Conservation (phyloP, 2,113 vertebrate genomes). For the Oenanthe oenanthe region DNA sequence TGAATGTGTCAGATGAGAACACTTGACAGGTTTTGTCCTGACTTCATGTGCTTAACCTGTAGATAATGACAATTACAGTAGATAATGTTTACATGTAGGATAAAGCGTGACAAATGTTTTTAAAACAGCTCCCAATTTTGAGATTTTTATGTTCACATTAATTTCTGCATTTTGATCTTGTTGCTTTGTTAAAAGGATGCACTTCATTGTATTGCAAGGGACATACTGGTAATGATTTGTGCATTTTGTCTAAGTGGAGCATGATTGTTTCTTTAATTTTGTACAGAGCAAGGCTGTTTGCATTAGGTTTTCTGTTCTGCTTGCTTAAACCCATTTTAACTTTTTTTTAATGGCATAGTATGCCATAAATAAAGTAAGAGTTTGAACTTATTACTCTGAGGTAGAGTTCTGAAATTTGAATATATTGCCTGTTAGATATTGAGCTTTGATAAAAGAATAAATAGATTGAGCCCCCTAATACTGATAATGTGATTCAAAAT, state of each 20-base stretch:
- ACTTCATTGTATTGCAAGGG: not conserved
- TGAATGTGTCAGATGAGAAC: slow-evolving; percentile 32
- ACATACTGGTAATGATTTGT: not conserved
- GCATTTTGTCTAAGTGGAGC: not conserved
- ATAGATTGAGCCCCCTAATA: not conserved
- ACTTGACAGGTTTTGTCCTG: slow-evolving; percentile 37
- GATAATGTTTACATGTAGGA: not conserved
- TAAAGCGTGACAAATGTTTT: not conserved
- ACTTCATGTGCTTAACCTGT: slow-evolving; percentile 31
- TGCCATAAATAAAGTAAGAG: not conserved
- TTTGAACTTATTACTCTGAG: not conserved
- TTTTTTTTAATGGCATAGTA: not conserved
- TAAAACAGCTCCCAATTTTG: not conserved
- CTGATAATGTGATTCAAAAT: not conserved
- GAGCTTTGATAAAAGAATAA: not conserved
- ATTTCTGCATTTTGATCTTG: not conserved
- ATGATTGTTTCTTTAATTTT: not conserved
- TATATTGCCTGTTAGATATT: not conserved
- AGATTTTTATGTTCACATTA: not conserved
- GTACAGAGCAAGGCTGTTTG: not conserved
- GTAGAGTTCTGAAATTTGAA: not conserved
- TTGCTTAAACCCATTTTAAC: not conserved
- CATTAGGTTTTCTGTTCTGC: not conserved
- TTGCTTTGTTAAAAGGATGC: not conserved
- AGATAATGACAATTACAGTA: not conserved